Evolutionary conservation across 2,113 vertebrate genomes (phyloP).

Genomic region (Sminthopsis crassicaudata): DNA sequence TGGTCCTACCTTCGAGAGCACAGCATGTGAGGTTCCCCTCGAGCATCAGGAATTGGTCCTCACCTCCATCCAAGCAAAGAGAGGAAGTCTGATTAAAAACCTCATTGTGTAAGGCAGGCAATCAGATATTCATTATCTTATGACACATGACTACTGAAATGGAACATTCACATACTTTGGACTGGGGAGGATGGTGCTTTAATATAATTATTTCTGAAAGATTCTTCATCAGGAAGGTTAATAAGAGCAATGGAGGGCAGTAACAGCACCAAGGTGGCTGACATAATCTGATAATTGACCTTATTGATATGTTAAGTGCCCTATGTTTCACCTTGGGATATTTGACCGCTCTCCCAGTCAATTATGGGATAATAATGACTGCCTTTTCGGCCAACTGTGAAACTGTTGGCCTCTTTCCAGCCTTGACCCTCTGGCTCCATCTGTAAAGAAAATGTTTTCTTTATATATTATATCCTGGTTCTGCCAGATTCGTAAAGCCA

Average conservation of each 20-base stretch:
- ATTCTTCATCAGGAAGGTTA: conserved; percentile 87
- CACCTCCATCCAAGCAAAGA: conserved; percentile 5
- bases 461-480: not conserved
- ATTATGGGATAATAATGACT: conserved; percentile 76
- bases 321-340: conserved; percentile 81
- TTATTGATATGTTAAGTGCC: conserved; percentile 84
- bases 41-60: not conserved
- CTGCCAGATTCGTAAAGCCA: not conserved
- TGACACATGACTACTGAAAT: conserved; percentile 77
- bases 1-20: not conserved
- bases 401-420: conserved; percentile 51
- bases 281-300: conserved; percentile 84
- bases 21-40: not conserved
- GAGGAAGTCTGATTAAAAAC: conserved; percentile 79
- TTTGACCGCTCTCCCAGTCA: conserved; percentile 78
- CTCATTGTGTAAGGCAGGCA: conserved; percentile 69
- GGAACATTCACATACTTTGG: conserved; percentile 82
- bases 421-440: not conserved
- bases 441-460: not conserved
- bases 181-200: conserved; percentile 83
- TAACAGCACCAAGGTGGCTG: conserved; percentile 77
- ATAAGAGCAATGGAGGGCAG: conserved; percentile 86
- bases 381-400: conserved; percentile 65
- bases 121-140: conserved; percentile 83
- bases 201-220: conserved; percentile 88